These are phyloP conservation scores for Eonycteris spelaea DNA, from an alignment of 2,113 vertebrate genomes.

Conservation along the genomic window DNA sequence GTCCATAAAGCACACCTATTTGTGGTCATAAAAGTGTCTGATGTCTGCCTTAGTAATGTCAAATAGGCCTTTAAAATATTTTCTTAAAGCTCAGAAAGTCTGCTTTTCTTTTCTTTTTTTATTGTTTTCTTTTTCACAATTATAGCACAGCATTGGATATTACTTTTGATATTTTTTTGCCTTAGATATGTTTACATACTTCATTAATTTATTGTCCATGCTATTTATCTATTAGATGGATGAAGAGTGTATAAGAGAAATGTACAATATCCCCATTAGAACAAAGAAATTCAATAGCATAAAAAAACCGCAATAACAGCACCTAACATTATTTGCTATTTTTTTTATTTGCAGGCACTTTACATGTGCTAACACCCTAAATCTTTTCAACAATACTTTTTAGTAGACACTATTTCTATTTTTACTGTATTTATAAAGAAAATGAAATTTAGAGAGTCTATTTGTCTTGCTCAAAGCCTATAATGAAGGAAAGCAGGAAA, in stretches of 20 bases:
- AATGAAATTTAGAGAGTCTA: neutral
- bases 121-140: neutral
- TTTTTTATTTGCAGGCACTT: neutral
- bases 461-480: neutral
- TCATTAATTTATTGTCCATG: neutral
- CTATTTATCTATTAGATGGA: neutral
- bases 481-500: neutral
- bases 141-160: neutral
- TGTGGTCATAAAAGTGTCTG: neutral
- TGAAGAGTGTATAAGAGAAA: neutral
- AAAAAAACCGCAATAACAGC: neutral
- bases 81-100: neutral
- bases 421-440: neutral
- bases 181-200: neutral
- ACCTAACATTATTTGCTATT: neutral
- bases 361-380: neutral
- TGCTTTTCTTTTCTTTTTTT: neutral
- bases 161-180: neutral
- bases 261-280: neutral
- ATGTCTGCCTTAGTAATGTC: neutral
- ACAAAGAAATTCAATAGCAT: neutral
- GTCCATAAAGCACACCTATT: neutral
- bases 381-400: neutral
- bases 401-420: neutral
- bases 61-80: neutral